Evolutionary conservation across 2,113 vertebrate species (phyloP), one percentile per base, ranked within the genome.

Genomic region (Oryzias javanicus): DNA sequence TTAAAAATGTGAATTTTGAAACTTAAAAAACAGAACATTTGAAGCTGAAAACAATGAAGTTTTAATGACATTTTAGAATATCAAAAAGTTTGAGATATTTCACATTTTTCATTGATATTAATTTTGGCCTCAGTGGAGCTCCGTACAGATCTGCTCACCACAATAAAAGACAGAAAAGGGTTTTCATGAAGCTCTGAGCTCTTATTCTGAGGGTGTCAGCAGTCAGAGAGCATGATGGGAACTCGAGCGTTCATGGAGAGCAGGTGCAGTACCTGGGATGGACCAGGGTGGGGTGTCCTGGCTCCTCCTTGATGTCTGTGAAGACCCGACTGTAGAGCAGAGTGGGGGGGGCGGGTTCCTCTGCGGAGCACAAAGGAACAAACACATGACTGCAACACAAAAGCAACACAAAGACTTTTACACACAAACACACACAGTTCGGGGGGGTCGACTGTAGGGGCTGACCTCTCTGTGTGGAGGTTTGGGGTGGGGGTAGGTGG

Each of bases 251-350:
- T 16, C 1, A 24, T 50, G 62, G 19, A 41, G 25, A 42, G 35
- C 55, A 27, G 72, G 42, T 88, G 82, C 66, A 76, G 86, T 91
- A 98, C 97, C 96, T 98, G 80, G 96, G 95, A 73, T 98, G 95
- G 78, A 97, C 84, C 89, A 96, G 89, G 74, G 93, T 89, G 54
- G 91, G 89, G 65, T 91, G 89, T 88, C 92, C 95, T 71, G 92
- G 92, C 91, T 99, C 96, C 88, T 98, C 95, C 84, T 99, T 99
- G 88, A 99, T 95, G 72, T 96, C 92, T n/a, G 94, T 91, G 83
- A 95, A 98, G 89, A 97, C 94, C 25, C 92, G 92, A 0, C 91
- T 88, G 60, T 98, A 92, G 59, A 93, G 89, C 84, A 96, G 70
- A 52, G 88, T 87, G 47, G 93, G 89, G 45, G 92, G 84, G 91